Evolutionary conservation across 2,888 invertebrate genomes (phyloP), one percentile per base, ranked within the genome.

Genomic region (Julus scanicus): DNA sequence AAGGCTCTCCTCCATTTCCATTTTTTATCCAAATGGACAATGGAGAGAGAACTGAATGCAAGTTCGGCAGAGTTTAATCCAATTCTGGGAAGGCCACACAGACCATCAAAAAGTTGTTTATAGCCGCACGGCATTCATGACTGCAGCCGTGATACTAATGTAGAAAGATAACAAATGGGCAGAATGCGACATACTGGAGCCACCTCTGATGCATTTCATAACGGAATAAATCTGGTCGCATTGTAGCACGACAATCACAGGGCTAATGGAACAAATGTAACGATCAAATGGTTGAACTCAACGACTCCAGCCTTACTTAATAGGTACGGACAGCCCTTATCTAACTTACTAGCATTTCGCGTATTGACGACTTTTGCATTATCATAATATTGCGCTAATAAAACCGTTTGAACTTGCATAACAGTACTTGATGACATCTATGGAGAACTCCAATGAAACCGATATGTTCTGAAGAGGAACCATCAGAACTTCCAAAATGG

Each of bases 71-170:
- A 63, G 71, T 71, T 71, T 71, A 71, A 71, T 71, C 20, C 71
- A 71, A 71, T 71, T 71, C 71, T 71, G 71, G 71, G 71, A 71
- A 71, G 71, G 71, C 71, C 29, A 29, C 71, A 3, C 71, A 71
- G 71, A 29, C 71, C 71, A 71, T 71, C 20, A 29, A 71, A 71
- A 71, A 29, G 6, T 71, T 71, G 71, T 71, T 71, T 71, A 71
- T 71, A 29, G 71, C n/a, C 29, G 71, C 29, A 71, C 29, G 71
- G 29, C 71, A 71, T 71, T 71, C 71, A 71, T 71, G 71, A 29
- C 71, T 71, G 71, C 20, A 9, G 71, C 71, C 71, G 71, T 71
- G 71, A 71, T 71, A 71, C 71, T 71, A 71, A 71, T 71, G 71
- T 11, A 29, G 29, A 71, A 71, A 71, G 71, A 71, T 71, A 71